Evolutionary conservation across 2,113 vertebrate species (phyloP), one percentile per base, ranked within the genome.

Genomic region (Pelodiscus sinensis): DNA sequence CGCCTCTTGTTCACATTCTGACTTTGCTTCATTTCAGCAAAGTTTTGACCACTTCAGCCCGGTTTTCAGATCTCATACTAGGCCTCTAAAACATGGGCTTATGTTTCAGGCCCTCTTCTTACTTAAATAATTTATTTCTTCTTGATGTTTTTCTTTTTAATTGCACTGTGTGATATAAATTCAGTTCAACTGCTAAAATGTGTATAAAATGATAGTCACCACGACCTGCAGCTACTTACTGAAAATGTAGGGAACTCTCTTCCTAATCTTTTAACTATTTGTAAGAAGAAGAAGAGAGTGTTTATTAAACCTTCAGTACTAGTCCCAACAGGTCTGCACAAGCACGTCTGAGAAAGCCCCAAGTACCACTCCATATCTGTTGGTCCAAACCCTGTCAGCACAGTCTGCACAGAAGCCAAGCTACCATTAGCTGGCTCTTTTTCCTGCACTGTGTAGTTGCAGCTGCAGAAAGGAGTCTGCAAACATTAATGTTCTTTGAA

Each of bases 381-480:
- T 88, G 25, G n/a, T 78, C 29, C 92, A 60, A 89, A 65, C 12
- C 16, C 25, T 90, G 60, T 92, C 92, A 94, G 21, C 65, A 94
- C 25, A 85, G 35, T 14, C 71, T 1, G 44, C 94, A 84, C 2
- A 5, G 38, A 80, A 88, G 92, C 10, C 29, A 78, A 35, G 1
- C 13, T 73, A n/a, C 55, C 3, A 5, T 80, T 52, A 89, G 7
- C 9, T 68, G 24, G 51, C 9, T 85, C 11, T 27, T 14, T 86
- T 13, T 73, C 14, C 21, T 75, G 35, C 80, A 13, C 52, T 92
- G 18, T 29, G 50, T 16, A 31, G 5, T 3, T 90, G 57, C 31
- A 93, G 81, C 19, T 88, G 62, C 27, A 81, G 85, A 60, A 94
- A 86, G 12, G 35, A 89, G 57, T 81, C 19, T n/a, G 21, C 3